phyloP scores from a whole-genome alignment of 2,888 invertebrate genomes.

The Amphipoea lucens region DNA sequence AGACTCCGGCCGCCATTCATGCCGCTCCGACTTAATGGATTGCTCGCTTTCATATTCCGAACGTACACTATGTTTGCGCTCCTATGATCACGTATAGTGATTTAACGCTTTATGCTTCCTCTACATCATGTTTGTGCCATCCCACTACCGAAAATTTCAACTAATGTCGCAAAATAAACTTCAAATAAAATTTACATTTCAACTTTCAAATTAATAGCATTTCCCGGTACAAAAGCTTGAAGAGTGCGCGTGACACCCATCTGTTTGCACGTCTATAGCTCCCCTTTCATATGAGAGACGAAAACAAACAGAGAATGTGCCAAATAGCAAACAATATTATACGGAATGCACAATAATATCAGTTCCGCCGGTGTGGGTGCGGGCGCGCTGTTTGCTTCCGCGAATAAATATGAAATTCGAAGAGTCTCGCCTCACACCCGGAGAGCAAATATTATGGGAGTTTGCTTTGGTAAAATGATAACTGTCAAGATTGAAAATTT shows the following conservation, averaged over 20 bases:
- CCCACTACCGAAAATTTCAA: slow-evolving; percentile 64
- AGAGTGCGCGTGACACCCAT: slow-evolving; percentile 86
- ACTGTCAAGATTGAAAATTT: slow-evolving; percentile 89
- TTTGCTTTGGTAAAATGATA: slow-evolving; percentile 90
- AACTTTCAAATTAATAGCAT: slow-evolving; percentile 83
- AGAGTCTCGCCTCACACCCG: slow-evolving; percentile 85
- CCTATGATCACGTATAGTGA: slow-evolving; percentile 85
- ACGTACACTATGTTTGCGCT: slow-evolving; percentile 84
- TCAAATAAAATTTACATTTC: slow-evolving; percentile 82
- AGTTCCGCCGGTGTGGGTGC: slow-evolving; percentile 87
- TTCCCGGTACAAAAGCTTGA: slow-evolving; percentile 82
- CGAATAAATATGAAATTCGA: slow-evolving; percentile 91
- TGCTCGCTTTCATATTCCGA: slow-evolving; percentile 89
- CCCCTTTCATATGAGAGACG: slow-evolving; percentile 90
- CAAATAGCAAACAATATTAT: slow-evolving; percentile 91
- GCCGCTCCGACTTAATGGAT: slow-evolving; percentile 88
- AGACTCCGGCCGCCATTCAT: slow-evolving; percentile 84
- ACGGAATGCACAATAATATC: slow-evolving; percentile 91
- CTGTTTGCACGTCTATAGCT: slow-evolving; percentile 88
- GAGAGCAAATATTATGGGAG: slow-evolving; percentile 88
- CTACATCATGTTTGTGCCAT: slow-evolving; percentile 63
- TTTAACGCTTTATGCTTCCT: slow-evolving; percentile 80
- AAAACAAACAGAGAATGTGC: slow-evolving; percentile 90
- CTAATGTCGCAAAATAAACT: slow-evolving; percentile 59
- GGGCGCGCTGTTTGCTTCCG: slow-evolving; percentile 85